Evolutionary conservation across 2,797 vertebrate genomes (phyloP), one percentile per base, ranked within the genome.

Genomic region (Meriones psammophilus): DNA sequence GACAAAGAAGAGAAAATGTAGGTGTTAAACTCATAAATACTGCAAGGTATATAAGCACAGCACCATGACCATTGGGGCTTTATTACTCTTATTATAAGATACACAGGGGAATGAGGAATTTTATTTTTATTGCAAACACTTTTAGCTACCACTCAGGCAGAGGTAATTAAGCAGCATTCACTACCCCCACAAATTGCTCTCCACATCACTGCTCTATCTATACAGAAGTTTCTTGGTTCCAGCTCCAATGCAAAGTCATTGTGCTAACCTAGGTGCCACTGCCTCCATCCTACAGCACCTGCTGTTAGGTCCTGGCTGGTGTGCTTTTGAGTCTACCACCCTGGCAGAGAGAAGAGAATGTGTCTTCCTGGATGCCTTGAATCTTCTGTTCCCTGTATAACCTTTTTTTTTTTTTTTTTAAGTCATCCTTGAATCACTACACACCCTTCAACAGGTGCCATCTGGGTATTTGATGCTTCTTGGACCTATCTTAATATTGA

Each of bases 401-500:
- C 5, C 56, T n/a, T n/a, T n/a, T n/a, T n/a, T n/a, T n/a, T n/a
- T n/a, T n/a, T n/a, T n/a, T n/a, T n/a, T n/a, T n/a, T n/a, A n/a
- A n/a, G n/a, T n/a, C n/a, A n/a, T n/a, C n/a, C n/a, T n/a, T n/a
- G n/a, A n/a, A n/a, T n/a, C n/a, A n/a, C n/a, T n/a, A n/a, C n/a
- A n/a, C n/a, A n/a, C n/a, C n/a, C n/a, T n/a, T n/a, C n/a, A n/a
- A n/a, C 50, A 12, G 2, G 1, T 83, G 0, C 3, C 76, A 54
- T 36, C 62, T 20, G 56, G 36, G 8, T 28, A 95, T 56, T 7
- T 39, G 18, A 22, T 85, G 3, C 36, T 91, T 79, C 13, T 81
- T 58, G 30, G 20, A 73, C 12, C 2, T 73, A 2, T 39, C 3
- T 22, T 3, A 56, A 0, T 1, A 1, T 58, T 4, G 5, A 39